Base-by-base conservation (phyloP, 2,797 vertebrate species). In the Danionella dracula region DNA sequence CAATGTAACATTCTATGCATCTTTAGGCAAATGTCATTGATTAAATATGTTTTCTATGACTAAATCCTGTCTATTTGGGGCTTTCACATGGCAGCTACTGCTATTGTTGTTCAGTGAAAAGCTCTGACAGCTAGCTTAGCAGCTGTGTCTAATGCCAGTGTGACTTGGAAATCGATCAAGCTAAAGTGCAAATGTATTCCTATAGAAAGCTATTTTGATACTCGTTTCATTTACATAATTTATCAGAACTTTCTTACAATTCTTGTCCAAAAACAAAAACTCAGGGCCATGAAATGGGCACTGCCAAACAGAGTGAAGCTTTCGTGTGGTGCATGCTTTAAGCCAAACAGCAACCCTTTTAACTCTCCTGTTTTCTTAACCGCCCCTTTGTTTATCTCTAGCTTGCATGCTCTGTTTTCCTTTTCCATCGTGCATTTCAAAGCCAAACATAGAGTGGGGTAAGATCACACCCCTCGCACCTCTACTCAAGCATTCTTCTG, bases 191-290 rank as follows among this genome's bases (percentile, higher is more conserved):
- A n/a, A n/a, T n/a, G n/a, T n/a, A 76, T 62, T 77, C 20, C 65
- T 83, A 80, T 77, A 67, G 42, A 84, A 83, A 51, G 68, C 59
- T 80, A 67, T 84, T 83, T 80, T 84, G 82, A 77, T 83, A 79
- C 62, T 66, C 78, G 76, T 76, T 66, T 78, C 79, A 60, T 27
- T 27, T 27, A 31, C 65, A 78, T 62, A 79, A 66, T 75, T 75
- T 71, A 72, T 65, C 73, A 82, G 77, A 72, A 76, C 78, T 83
- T 71, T 82, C 74, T 65, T 74, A 69, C 72, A 74, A 68, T 63
- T 55, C 58, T 44, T 68, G 57, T 57, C 63, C n/a, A 45, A 4
- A 9, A 44, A 20, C 17, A 58, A 58, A 57, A 65, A 59, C 41
- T 3, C 41, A 37, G 40, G 4, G 10, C 2, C 23, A 17, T 54